Base-by-base conservation (phyloP, 2,113 vertebrate species). In the Pelobates fuscus region DNA sequence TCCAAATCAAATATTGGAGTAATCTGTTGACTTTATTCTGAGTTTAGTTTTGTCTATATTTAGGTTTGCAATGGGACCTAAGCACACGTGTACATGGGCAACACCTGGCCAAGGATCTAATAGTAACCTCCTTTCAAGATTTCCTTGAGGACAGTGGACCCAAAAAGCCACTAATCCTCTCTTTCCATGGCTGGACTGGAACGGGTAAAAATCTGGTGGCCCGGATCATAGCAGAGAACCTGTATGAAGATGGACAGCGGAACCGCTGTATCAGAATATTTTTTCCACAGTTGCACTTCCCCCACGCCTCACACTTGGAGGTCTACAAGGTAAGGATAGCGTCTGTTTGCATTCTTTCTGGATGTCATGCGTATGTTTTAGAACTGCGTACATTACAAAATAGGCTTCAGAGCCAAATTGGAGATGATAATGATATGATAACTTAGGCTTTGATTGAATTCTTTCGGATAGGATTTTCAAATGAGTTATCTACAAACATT, bases 181-280 rank as follows among this genome's bases (percentile, higher is more conserved):
- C 95, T 0, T 98, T 99, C 87, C 95, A 98, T 0, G 97, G 97
- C 81, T 98, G 96, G 94, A 96, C 96, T 0, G 97, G 97, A 61
- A 99, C 97, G 0, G 97, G 97, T 62, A 99, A 99, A 89, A 99
- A 97, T 89, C 95, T 95, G 2, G 94, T 97, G 85, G 92, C 95
- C 0, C 88, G 93, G 44, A 82, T 99, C 79, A 85, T 98, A 41
- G 93, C 93, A 0, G 89, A 93, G 70, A 94, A 94, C 84, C 88
- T 99, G 55, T 99, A 94, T 79, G 91, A 81, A 21, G 95, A 96
- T 0, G 95, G 95, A 41, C 87, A 93, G 79, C 92, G 84, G 85
- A 99, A 94, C 0, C 86, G 92, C 77, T 99, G 97, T 11, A 95
- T 96, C 73, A 85, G 86, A 41, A 77, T 95, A 78, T 97, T 97